Conservation (phyloP, 1,140 invertebrate genomes). For the Brachionus koreanus region DNA sequence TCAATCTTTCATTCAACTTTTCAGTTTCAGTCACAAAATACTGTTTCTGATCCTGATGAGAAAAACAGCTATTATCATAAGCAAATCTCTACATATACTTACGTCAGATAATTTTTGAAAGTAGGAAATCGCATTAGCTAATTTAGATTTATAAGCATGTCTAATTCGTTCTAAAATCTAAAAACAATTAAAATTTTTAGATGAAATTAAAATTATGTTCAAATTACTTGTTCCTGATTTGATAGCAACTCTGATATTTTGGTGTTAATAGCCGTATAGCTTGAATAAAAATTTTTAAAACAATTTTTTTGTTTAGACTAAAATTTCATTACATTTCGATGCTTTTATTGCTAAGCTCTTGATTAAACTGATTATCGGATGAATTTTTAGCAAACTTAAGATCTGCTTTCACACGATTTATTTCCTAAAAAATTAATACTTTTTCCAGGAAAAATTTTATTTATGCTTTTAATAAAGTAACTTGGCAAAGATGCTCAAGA, state of each 20-base stretch:
- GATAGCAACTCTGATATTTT: background rate
- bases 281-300: background rate
- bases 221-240: conserved; percentile 23
- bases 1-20: conserved; percentile 50
- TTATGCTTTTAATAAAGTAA: conserved; percentile 31
- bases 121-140: conserved; percentile 33
- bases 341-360: conserved; percentile 23
- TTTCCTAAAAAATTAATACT: background rate
- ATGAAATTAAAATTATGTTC: background rate
- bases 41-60: conserved; percentile 23
- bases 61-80: background rate
- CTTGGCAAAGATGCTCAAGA: conserved; percentile 52
- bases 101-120: conserved; percentile 28
- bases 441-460: background rate
- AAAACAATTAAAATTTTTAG: conserved; percentile 8
- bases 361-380: conserved; percentile 31
- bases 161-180: conserved; percentile 39
- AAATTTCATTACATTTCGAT: conserved; percentile 42
- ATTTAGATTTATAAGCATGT: conserved; percentile 36
- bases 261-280: background rate
- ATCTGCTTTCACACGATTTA: background rate
- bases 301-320: background rate
- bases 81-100: background rate
- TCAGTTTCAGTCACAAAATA: conserved; percentile 50
- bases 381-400: conserved; percentile 38